Evolutionary conservation across 2,888 invertebrate species (phyloP).

Genomic region (Drosophila stalkeri): DNA sequence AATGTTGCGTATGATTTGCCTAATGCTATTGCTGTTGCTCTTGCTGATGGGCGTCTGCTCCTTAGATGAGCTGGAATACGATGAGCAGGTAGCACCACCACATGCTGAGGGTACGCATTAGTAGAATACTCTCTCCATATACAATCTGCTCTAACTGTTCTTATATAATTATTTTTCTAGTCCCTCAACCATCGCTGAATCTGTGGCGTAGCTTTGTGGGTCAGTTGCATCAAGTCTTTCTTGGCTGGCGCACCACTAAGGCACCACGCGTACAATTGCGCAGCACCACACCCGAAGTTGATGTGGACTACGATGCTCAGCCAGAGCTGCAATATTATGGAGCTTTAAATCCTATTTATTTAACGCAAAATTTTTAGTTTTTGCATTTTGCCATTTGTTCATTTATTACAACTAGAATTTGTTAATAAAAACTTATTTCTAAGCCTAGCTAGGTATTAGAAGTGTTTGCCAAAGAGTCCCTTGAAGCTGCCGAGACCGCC

Average conservation of each 20-base stretch:
- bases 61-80: conserved; percentile 61
- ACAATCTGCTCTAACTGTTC: background rate
- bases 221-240: conserved; percentile 43
- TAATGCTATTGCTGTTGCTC: conserved; percentile 38
- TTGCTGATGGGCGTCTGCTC: conserved; percentile 27
- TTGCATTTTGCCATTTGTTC: background rate
- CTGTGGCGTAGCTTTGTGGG: conserved; percentile 54
- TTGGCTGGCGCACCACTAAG: conserved; percentile 28
- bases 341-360: conserved; percentile 69
- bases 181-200: conserved; percentile 14
- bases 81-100: conserved; percentile 62
- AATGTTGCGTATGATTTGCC: conserved; percentile 38
- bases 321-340: conserved; percentile 61
- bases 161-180: conserved; percentile 6
- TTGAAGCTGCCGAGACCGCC: conserved; percentile 76
- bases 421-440: conserved; percentile 16
- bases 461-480: conserved; percentile 71
- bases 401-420: conserved; percentile 45
- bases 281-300: conserved; percentile 31
- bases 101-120: conserved; percentile 39
- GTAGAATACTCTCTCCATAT: no score
- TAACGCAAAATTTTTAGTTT: conserved; percentile 45
- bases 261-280: conserved; percentile 22
- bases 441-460: conserved; percentile 32
- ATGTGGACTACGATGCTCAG: conserved; percentile 11